These are phyloP conservation scores for Lithophane socia DNA, from an alignment of 2,888 invertebrate species.

Conservation along the genomic window DNA sequence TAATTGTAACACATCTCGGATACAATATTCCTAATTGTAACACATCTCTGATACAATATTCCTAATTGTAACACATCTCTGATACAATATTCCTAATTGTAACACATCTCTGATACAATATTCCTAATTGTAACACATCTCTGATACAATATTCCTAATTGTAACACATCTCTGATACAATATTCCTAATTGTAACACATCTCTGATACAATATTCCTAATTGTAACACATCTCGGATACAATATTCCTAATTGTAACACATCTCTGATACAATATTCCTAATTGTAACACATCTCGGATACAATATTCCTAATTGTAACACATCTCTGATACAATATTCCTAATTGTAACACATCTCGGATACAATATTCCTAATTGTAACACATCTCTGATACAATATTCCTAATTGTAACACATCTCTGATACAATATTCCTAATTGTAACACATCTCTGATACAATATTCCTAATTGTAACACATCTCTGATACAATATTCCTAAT, in stretches of 20 bases:
- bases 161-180: background rate
- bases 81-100: no score
- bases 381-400: background rate
- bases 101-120: background rate
- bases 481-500: background rate
- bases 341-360: background rate
- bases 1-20: no score
- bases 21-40: no score
- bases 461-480: background rate
- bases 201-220: no score
- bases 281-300: background rate
- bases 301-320: background rate
- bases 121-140: background rate
- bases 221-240: background rate
- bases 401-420: background rate
- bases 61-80: background rate
- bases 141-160: no score
- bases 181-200: background rate
- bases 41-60: background rate
- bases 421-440: background rate
- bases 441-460: background rate
- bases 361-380: background rate
- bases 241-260: background rate
- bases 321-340: background rate
- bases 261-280: no score